These are phyloP conservation scores for Potorous gilbertii DNA, from an alignment of 2,797 vertebrate species.

Conservation along the genomic window DNA sequence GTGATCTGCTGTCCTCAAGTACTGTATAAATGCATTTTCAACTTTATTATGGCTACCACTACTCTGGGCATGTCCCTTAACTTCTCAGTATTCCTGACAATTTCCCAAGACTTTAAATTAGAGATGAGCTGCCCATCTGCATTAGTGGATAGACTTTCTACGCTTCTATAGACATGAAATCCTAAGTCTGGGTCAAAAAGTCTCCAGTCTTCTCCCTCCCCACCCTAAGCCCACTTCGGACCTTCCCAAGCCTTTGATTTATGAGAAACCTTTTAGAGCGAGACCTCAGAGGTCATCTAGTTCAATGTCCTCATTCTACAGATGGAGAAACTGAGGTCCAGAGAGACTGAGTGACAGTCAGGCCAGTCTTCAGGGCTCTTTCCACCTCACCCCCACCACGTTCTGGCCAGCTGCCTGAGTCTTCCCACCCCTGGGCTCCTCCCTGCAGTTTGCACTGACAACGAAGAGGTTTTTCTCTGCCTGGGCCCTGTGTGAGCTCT, in stretches of 20 bases:
- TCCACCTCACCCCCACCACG: background rate
- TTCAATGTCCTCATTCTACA: background rate
- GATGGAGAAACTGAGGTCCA: background rate
- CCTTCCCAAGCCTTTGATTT: background rate
- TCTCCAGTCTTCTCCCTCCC: background rate
- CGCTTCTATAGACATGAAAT: background rate
- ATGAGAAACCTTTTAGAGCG: background rate
- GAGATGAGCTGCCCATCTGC: background rate
- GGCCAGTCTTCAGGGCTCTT: background rate
- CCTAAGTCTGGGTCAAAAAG: background rate
- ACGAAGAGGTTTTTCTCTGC: background rate
- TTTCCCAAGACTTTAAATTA: background rate
- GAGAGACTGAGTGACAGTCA: background rate
- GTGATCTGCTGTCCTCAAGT: background rate
- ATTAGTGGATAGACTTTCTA: background rate
- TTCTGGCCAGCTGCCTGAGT: fast-evolving
- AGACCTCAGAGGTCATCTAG: background rate
- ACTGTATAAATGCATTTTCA: background rate
- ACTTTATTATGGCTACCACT: too few species aligned
- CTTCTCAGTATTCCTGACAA: background rate
- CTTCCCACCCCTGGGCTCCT: fast-evolving
- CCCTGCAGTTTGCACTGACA: background rate
- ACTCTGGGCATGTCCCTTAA: too few species aligned
- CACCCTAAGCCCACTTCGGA: background rate
- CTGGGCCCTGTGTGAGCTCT: fast-evolving